Evolutionary conservation across 2,797 vertebrate genomes (phyloP), one percentile per base, ranked within the genome.

Genomic region (Coreius guichenoti): DNA sequence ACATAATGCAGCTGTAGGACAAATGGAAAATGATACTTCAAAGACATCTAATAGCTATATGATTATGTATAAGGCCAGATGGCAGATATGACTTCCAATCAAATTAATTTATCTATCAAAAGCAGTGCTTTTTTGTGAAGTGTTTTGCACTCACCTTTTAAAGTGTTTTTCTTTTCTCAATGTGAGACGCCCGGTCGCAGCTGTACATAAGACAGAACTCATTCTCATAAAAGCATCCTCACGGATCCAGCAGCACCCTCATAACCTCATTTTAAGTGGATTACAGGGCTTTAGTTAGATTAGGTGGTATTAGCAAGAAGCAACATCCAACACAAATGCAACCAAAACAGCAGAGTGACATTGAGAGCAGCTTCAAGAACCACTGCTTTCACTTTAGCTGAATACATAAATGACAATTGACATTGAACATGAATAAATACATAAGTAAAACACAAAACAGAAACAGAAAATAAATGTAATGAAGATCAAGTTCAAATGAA

Each of bases 241-340:
- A 80, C 49, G 36, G 51, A 87, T 75, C 12, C 84, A 81, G 51
- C 43, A 33, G 49, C 81, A 58, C 77, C 63, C 91, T 91, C 70
- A 87, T 79, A 88, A 91, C 61, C 83, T 89, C 63, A 85, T 81
- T 88, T 85, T 85, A 92, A 92, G 12, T 83, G 89, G 89, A 93
- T 93, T 92, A 91, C 19, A 65, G 43, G 89, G 89, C 89, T 92
- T 88, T 82, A 88, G 90, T 88, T 84, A 86, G 90, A 93, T 93
- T 89, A 90, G 74, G 82, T 81, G 81, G 86, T 85, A 86, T 90
- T 67, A 89, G 85, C 85, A 86, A 91, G 84, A 80, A 86, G 14
- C 87, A 79, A 85, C 67, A 80, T 88, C 82, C 90, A 87, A 91
- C 89, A 67, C 67, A 82, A n/a, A 79, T 29, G 17, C 81, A 80